phyloP scores from a whole-genome alignment of 2,113 vertebrate genomes.

The Acrocephalus arundinaceus region DNA sequence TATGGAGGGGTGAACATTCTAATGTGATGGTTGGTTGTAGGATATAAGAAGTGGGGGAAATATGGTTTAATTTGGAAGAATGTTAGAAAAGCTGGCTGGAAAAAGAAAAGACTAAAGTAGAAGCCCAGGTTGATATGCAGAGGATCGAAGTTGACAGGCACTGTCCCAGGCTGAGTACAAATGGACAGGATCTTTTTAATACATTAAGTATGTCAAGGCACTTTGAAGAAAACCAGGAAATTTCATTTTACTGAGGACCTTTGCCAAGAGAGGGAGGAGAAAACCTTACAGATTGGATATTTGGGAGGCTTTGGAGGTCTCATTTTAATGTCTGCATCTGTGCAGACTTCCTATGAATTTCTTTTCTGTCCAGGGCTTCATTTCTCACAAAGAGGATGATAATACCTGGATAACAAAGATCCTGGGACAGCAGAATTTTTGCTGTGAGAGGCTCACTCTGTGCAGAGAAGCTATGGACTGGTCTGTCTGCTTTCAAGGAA shows the following conservation, averaged over 20 bases:
- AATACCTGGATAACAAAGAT: neutral
- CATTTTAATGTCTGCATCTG: neutral
- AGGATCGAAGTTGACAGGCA: fast-evolving
- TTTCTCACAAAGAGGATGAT: neutral
- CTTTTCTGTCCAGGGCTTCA: neutral
- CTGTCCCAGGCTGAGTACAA: neutral
- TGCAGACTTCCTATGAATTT: neutral
- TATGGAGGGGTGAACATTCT: neutral
- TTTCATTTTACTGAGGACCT: neutral
- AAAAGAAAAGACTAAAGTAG: neutral
- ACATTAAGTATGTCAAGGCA: neutral
- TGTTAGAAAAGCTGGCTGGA: neutral
- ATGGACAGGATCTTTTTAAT: neutral
- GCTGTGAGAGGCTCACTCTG: neutral
- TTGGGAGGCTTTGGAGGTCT: neutral
- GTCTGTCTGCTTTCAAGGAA: neutral
- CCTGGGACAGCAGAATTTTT: neutral
- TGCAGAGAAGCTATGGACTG: neutral
- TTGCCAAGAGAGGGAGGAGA: neutral
- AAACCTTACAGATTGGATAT: fast-evolving
- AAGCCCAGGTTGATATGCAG: neutral
- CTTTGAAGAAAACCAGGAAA: neutral
- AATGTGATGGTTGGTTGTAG: neutral
- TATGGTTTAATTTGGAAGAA: neutral
- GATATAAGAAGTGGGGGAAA: neutral